Conservation (phyloP, 2,797 vertebrate genomes). For the Micrastur ruficollis region DNA sequence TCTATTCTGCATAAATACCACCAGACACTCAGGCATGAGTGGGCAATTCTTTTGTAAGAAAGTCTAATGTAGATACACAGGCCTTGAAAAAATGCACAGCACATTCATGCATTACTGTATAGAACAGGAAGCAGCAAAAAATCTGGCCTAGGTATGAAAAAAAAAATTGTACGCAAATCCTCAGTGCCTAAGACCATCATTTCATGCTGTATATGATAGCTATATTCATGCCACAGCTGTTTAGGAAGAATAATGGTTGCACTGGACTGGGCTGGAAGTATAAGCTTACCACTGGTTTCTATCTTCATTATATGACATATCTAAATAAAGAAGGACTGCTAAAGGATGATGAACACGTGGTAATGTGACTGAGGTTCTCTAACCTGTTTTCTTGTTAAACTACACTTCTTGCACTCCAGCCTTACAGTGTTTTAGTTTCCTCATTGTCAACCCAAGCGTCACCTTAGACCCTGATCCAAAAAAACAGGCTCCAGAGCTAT, state of each 20-base stretch:
- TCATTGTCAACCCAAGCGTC: not conserved
- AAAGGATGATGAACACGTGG: not conserved
- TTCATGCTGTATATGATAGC: not conserved
- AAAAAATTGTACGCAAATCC: not conserved
- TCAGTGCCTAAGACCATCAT: not conserved
- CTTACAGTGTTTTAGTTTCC: not conserved
- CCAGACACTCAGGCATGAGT: not conserved
- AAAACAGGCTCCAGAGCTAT: not conserved
- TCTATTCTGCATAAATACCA: not conserved
- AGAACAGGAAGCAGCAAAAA: not conserved
- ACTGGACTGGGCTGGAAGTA: not conserved
- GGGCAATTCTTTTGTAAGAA: not conserved
- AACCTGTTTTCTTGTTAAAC: not conserved
- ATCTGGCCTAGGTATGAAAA: not conserved
- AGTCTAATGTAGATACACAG: not conserved
- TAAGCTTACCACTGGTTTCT: not conserved
- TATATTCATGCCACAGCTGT: not conserved
- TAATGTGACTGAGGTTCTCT: not conserved
- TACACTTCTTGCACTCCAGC: not conserved
- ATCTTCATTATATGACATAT: not conserved
- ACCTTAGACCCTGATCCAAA: not conserved
- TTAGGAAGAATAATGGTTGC: not conserved
- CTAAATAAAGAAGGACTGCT: not conserved
- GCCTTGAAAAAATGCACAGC: not conserved
- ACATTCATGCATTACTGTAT: not conserved